Percentiles rank a stretch among this genome's conserved stretches.
phyloP scores from a whole-genome alignment of 2,113 vertebrate species.

The Brachyhypopomus occidentalis region DNA sequence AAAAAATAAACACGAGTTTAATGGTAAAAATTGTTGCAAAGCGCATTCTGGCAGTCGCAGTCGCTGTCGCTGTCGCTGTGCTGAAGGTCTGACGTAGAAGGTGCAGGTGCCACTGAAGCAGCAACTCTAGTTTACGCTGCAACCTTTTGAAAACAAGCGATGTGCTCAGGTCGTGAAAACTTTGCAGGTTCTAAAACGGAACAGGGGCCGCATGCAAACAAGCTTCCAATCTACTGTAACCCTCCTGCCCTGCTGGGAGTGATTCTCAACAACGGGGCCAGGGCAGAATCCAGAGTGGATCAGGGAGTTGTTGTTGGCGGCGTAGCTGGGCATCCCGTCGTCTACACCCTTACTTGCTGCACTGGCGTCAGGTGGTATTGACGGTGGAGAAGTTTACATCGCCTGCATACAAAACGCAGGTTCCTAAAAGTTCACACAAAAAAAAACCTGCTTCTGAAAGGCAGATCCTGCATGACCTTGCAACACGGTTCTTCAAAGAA shows the following conservation, averaged over 20 bases:
- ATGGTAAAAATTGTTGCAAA: constrained; percentile 10
- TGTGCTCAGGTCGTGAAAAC: background rate
- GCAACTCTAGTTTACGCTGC: constrained; percentile 36
- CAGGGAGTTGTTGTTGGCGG: constrained; percentile 35
- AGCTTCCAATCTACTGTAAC: background rate
- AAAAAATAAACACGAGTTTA: background rate
- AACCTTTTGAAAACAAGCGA: constrained; percentile 35
- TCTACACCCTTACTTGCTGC: constrained; percentile 48
- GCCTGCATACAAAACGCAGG: background rate
- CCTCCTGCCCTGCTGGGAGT: constrained; percentile 6
- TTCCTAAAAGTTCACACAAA: too few relatives aligned
- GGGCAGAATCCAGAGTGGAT: constrained; percentile 50
- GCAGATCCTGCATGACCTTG: background rate
- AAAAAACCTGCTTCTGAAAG: background rate
- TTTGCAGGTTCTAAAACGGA: background rate
- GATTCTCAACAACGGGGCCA: constrained; percentile 46
- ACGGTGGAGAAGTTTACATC: background rate
- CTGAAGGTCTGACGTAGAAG: too few relatives aligned
- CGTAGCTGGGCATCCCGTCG: constrained; percentile 53
- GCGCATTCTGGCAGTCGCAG: constrained; percentile 9
- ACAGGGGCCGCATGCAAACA: background rate
- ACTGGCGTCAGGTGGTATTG: constrained; percentile 11
- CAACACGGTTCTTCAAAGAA: background rate
- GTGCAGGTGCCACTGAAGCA: constrained; percentile 43
- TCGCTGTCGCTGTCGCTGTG: constrained; percentile 2